Percentiles rank a stretch among this genome's conserved stretches.
phyloP scores from a whole-genome alignment of 2,888 invertebrate genomes.

The Scaptodrosophila latifasciaeformis region DNA sequence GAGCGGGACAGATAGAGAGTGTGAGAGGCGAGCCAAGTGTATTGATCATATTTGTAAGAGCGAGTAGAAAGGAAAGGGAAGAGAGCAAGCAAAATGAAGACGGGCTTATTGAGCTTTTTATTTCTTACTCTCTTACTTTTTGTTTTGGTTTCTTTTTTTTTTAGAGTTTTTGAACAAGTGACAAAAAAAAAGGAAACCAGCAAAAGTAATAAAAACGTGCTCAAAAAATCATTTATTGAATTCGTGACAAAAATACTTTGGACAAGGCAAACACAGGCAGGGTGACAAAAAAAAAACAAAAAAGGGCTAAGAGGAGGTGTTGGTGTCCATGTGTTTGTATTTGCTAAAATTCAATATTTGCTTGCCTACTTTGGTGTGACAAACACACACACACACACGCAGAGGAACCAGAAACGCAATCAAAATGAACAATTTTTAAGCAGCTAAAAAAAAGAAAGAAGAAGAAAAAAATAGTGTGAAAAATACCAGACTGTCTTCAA shows the following conservation, averaged over 20 bases:
- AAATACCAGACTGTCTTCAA: no score
- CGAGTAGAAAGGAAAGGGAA: no score
- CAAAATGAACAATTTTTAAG: not conserved
- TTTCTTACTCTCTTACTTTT: no score
- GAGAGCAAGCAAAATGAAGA: no score
- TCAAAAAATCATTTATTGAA: constrained; percentile 67
- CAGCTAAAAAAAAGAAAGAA: not conserved
- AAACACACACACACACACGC: no score
- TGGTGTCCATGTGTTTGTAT: constrained; percentile 12
- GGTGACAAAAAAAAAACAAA: constrained; percentile 6
- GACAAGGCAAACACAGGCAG: not conserved
- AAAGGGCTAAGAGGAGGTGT: constrained; percentile 20
- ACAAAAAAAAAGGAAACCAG: no score
- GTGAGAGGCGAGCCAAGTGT: not conserved
- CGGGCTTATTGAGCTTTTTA: no score
- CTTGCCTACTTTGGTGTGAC: constrained; percentile 31
- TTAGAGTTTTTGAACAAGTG: no score
- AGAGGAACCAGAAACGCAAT: no score
- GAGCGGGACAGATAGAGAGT: not conserved
- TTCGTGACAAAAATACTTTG: constrained; percentile 61
- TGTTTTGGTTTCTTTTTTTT: no score
- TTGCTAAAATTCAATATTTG: constrained; percentile 60
- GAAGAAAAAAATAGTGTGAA: no score
- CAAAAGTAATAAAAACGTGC: constrained; percentile 63
- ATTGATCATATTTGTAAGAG: no score